phyloP scores from a whole-genome alignment of 1,140 invertebrate species.

The Andricus grossulariae region DNA sequence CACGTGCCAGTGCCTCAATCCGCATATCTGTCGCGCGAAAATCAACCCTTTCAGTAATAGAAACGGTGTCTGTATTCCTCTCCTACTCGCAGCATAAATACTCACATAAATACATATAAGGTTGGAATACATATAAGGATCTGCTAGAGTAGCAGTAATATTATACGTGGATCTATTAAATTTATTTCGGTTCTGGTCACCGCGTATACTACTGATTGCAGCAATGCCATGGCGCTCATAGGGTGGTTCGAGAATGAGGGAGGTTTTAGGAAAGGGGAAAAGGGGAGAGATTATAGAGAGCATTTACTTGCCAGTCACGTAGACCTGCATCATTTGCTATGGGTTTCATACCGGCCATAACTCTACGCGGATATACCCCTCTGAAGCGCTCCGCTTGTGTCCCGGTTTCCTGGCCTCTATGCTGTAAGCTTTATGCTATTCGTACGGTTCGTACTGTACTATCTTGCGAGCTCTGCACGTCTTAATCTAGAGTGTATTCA shows the following conservation, averaged over 20 bases:
- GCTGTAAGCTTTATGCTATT: slow-evolving; percentile 33
- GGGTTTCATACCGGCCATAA: slow-evolving; percentile 75
- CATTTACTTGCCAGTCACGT: slow-evolving; percentile 70
- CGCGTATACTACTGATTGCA: slow-evolving; percentile 66
- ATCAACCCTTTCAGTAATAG: slow-evolving; percentile 14
- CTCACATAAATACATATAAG: not conserved
- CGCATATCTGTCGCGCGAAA: not conserved
- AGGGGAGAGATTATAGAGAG: slow-evolving; percentile 45
- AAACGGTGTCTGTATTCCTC: not conserved
- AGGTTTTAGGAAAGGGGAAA: slow-evolving; percentile 2
- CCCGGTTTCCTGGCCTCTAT: slow-evolving; percentile 38
- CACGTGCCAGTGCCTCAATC: not conserved
- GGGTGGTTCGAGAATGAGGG: slow-evolving; percentile 41
- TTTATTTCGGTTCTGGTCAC: slow-evolving; percentile 62
- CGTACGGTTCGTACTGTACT: slow-evolving; percentile 37
- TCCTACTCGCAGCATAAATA: not conserved
- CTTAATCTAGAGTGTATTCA: slow-evolving; percentile 60
- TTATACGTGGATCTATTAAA: slow-evolving; percentile 56
- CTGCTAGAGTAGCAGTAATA: slow-evolving; percentile 6
- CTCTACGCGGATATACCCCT: slow-evolving; percentile 64
- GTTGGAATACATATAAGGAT: not conserved
- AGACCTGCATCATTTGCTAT: slow-evolving; percentile 75
- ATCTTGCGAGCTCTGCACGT: slow-evolving; percentile 46
- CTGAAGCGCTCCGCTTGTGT: slow-evolving; percentile 40
- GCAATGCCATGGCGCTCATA: slow-evolving; percentile 57